phyloP scores from a whole-genome alignment of 2,113 vertebrate genomes.

The Struthidea cinerea region DNA sequence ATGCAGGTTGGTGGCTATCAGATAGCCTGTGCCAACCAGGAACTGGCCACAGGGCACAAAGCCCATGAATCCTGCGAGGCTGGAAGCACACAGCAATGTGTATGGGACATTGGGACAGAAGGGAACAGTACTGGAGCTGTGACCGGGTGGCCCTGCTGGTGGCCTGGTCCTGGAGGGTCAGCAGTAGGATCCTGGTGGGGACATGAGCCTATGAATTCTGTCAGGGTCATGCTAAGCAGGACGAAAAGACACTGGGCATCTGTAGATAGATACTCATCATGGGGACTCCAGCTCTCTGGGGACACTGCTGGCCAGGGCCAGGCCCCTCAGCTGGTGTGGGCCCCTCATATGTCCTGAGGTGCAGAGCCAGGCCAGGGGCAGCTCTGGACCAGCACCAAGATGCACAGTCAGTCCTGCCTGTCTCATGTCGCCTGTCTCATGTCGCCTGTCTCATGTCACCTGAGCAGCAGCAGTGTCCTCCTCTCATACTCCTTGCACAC shows the following conservation, averaged over 20 bases:
- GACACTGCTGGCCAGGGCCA: neutral
- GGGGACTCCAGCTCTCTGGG: neutral
- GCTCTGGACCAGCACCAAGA: neutral
- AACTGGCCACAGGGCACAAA: conserved; percentile 69
- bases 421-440: conserved; percentile 16
- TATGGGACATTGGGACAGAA: neutral
- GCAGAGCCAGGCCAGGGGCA: neutral
- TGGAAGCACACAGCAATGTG: neutral
- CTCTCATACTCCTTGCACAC: neutral
- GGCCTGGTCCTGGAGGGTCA: neutral
- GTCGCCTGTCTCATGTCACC: neutral
- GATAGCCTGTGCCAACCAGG: conserved; percentile 68
- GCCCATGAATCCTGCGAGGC: conserved; percentile 71
- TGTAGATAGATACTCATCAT: accelerated
- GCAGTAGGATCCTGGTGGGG: neutral
- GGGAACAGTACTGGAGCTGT: neutral
- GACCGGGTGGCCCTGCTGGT: neutral
- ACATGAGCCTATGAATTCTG: accelerated
- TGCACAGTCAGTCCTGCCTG: accelerated
- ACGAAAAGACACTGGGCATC: neutral
- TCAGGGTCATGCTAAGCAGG: neutral
- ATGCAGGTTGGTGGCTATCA: conserved; percentile 65
- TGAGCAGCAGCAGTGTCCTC: neutral
- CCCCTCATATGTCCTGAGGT: accelerated
- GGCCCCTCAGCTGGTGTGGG: accelerated